A percentile compares a stretch with the other conserved stretches of the same genome.
phyloP scores from a whole-genome alignment of 2,797 vertebrate genomes.

The Forpus xanthops region DNA sequence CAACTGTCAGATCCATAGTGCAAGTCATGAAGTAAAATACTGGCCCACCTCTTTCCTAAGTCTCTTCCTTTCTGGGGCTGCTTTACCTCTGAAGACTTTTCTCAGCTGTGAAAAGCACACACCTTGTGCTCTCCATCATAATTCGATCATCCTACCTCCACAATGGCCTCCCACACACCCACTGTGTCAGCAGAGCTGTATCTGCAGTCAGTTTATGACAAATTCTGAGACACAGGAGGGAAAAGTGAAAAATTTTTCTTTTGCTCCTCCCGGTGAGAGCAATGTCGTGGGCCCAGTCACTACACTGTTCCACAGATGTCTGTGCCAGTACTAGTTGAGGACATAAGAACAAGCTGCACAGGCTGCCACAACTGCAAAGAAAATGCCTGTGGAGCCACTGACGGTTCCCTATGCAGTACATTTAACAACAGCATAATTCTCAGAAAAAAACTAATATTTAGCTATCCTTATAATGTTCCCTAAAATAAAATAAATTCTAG shows the following conservation, averaged over 20 bases:
- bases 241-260: not conserved
- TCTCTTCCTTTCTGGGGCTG: not conserved
- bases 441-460: not conserved
- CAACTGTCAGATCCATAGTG: not conserved
- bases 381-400: not conserved
- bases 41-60: not conserved
- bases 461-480: not conserved
- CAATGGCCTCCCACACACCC: not conserved
- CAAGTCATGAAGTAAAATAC: not conserved
- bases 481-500: not conserved
- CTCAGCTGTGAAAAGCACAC: not conserved
- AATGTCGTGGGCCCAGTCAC: not conserved
- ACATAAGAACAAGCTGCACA: not conserved
- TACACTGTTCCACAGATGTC: not conserved
- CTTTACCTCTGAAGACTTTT: not conserved
- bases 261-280: not conserved
- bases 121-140: fast-evolving
- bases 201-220: not conserved
- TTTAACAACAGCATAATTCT: fast-evolving
- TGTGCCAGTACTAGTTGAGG: not conserved
- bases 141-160: not conserved
- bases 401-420: fast-evolving
- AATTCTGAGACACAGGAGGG: fast-evolving
- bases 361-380: not conserved
- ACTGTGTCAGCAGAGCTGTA: not conserved